Evolutionary conservation across 2,888 invertebrate species (phyloP).

Genomic region (Drosophila subsilvestris): DNA sequence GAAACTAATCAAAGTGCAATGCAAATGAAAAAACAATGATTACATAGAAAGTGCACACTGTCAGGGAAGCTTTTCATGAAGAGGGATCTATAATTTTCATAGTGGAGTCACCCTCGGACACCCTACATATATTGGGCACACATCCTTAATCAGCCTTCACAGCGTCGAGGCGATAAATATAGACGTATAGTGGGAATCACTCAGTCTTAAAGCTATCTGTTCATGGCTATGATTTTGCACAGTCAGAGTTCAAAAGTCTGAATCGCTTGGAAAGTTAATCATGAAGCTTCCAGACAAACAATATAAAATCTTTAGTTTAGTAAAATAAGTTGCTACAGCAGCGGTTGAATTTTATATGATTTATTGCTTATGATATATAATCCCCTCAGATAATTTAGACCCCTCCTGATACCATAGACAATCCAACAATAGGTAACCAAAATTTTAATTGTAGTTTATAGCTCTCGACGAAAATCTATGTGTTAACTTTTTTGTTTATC

Average conservation of each 20-base stretch:
- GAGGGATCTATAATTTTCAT: neutral
- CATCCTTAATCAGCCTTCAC: no score
- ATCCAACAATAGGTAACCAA: no score
- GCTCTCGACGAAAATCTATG: no score
- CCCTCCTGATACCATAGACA: no score
- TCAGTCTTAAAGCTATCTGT: neutral
- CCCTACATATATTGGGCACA: no score
- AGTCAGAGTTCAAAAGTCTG: neutral
- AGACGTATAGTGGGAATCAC: neutral
- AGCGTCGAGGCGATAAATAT: neutral
- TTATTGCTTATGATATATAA: no score
- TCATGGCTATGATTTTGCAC: neutral
- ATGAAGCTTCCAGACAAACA: neutral
- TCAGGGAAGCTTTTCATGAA: neutral
- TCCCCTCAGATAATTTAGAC: no score
- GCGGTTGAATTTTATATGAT: neutral
- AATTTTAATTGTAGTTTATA: no score
- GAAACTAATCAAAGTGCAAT: conserved; percentile 42
- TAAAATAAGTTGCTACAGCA: no score
- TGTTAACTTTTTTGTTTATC: no score
- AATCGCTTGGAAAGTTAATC: neutral
- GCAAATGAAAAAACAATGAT: conserved; percentile 25
- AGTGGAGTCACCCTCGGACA: neutral
- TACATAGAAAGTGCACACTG: conserved; percentile 30
- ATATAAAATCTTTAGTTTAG: neutral